phyloP scores from a whole-genome alignment of 1,140 invertebrate species.

The Rhopalosiphum maidis region DNA sequence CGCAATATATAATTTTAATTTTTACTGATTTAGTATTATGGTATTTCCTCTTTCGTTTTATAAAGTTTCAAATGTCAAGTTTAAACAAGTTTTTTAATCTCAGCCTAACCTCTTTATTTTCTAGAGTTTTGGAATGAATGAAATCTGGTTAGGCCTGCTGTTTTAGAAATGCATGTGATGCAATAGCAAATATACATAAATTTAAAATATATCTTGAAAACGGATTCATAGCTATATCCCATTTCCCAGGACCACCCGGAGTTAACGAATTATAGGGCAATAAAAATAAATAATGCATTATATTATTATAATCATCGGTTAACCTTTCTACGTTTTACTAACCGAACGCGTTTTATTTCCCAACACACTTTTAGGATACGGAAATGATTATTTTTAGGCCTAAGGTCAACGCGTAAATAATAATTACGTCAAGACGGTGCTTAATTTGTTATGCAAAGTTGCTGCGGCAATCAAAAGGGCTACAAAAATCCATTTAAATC shows the following conservation, averaged over 20 bases:
- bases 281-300: slow-evolving; percentile 41
- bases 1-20: not conserved
- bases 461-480: not conserved
- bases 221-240: not conserved
- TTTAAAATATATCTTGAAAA: slow-evolving; percentile 15
- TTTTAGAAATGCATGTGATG: slow-evolving; percentile 5
- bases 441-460: slow-evolving; percentile 27
- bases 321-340: not conserved
- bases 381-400: slow-evolving; percentile 31
- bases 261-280: not conserved
- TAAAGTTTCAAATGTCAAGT: not conserved
- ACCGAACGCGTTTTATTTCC: slow-evolving; percentile 16
- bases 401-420: slow-evolving; percentile 36
- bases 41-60: not conserved
- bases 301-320: slow-evolving; percentile 2
- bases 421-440: not conserved
- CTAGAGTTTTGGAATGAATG: slow-evolving; percentile 24
- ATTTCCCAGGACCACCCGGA: slow-evolving; percentile 20
- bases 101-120: not conserved
- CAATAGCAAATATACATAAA: slow-evolving; percentile 30
- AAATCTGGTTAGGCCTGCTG: slow-evolving; percentile 23
- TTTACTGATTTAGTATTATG: not conserved
- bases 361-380: slow-evolving; percentile 2
- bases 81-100: slow-evolving; percentile 17
- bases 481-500: not conserved